phyloP scores from a whole-genome alignment of 2,113 vertebrate genomes.

The Diadophis punctatus region DNA sequence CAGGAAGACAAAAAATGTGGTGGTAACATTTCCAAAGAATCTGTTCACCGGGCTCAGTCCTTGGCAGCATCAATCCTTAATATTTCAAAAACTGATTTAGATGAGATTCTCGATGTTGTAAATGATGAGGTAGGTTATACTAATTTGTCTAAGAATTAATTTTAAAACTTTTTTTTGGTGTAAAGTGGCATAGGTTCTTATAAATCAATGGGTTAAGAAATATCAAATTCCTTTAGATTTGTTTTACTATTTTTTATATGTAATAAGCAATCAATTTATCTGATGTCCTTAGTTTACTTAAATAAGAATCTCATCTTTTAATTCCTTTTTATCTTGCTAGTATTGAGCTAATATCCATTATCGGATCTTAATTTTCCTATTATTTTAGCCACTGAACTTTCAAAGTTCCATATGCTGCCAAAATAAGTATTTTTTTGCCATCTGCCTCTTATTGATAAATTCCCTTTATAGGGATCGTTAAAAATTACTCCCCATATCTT shows the following conservation, averaged over 20 bases:
- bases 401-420: background rate
- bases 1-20: constrained; percentile 35
- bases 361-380: background rate
- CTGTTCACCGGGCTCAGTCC: constrained; percentile 81
- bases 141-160: background rate
- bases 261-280: background rate
- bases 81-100: constrained; percentile 83
- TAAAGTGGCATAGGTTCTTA: background rate
- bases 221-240: background rate
- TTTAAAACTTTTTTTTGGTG: background rate
- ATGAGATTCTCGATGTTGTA: constrained; percentile 82
- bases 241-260: background rate
- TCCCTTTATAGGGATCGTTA: background rate
- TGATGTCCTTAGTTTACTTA: background rate
- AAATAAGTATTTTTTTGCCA: background rate
- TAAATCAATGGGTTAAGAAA: background rate
- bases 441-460: background rate
- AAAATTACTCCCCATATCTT: background rate
- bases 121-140: constrained; percentile 74
- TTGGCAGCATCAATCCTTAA: constrained; percentile 90
- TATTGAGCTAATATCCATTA: background rate
- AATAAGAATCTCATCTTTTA: background rate
- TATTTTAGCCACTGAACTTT: background rate
- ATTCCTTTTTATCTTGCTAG: background rate
- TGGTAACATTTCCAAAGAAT: constrained; percentile 71